A percentile compares a stretch with the other conserved stretches of the same genome.
Evolutionary conservation across 2,797 vertebrate species (phyloP).

Genomic region (Chromis chromis): DNA sequence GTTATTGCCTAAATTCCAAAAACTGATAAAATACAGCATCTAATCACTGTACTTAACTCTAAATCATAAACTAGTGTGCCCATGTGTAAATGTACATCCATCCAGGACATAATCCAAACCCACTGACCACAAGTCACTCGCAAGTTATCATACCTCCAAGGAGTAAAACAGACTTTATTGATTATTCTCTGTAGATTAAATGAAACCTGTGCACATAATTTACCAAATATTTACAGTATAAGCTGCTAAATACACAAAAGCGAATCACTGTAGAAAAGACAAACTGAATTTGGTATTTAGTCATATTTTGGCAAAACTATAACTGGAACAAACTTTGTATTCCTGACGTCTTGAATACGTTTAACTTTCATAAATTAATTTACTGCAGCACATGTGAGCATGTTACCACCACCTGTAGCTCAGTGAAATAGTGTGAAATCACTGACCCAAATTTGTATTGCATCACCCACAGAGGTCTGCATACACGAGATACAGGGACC

Average conservation of each 20-base stretch:
- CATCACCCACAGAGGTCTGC: not conserved
- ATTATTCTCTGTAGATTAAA: not conserved
- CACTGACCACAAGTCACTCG: not conserved
- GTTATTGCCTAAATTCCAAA: constrained; percentile 26
- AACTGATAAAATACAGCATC: not conserved
- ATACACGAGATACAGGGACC: not conserved
- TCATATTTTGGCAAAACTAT: not conserved
- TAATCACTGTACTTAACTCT: constrained; percentile 1
- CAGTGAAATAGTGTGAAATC: not conserved
- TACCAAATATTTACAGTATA: not conserved
- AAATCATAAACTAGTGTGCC: constrained; percentile 4
- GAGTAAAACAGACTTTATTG: not conserved
- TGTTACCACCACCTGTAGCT: not conserved
- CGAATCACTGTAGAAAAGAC: not conserved
- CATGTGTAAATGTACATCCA: constrained; percentile 3
- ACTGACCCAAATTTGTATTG: not conserved
- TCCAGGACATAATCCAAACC: constrained; percentile 23
- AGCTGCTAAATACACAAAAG: not conserved
- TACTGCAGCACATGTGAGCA: not conserved
- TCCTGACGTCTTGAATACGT: no score
- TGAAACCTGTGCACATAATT: not conserved
- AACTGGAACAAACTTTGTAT: not conserved
- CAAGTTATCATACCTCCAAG: not conserved
- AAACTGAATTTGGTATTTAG: not conserved
- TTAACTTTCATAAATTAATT: not conserved